Evolutionary conservation across 2,113 vertebrate species (phyloP).

Genomic region (Falcunculus frontatus): DNA sequence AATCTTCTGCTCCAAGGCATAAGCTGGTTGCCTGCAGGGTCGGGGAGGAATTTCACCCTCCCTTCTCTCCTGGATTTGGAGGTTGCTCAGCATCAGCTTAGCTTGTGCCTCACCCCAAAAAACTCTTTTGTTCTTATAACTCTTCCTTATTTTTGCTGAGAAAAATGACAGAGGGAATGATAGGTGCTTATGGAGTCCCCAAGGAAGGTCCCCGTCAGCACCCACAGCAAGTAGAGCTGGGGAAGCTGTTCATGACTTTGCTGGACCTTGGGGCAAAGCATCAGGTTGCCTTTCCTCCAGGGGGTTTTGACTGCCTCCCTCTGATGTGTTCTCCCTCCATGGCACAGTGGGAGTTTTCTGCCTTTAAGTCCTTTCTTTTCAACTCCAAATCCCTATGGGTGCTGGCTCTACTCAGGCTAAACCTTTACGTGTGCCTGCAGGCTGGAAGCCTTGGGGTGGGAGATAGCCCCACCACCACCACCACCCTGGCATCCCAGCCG

Average conservation of each 20-base stretch:
- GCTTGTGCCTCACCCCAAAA: background rate
- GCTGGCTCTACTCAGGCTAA: background rate
- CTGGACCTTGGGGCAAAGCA: background rate
- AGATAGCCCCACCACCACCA: background rate
- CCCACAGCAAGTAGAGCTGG: rapidly evolving
- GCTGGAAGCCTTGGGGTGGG: background rate
- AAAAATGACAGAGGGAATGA: background rate
- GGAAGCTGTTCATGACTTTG: background rate
- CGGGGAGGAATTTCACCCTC: background rate
- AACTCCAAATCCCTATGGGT: background rate
- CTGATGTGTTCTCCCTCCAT: background rate
- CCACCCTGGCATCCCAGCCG: rapidly evolving
- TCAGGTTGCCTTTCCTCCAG: background rate
- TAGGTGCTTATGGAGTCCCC: background rate
- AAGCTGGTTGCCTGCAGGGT: constrained; percentile 21
- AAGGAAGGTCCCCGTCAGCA: rapidly evolving
- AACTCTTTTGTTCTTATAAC: background rate
- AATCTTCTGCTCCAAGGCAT: constrained; percentile 44
- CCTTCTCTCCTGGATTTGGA: background rate
- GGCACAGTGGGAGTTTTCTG: background rate
- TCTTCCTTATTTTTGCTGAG: background rate
- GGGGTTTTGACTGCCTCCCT: background rate
- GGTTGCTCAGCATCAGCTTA: background rate
- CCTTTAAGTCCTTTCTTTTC: background rate
- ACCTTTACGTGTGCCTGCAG: background rate